phyloP scores from a whole-genome alignment of 2,888 invertebrate species.

The Rotaria magnacalcarata region DNA sequence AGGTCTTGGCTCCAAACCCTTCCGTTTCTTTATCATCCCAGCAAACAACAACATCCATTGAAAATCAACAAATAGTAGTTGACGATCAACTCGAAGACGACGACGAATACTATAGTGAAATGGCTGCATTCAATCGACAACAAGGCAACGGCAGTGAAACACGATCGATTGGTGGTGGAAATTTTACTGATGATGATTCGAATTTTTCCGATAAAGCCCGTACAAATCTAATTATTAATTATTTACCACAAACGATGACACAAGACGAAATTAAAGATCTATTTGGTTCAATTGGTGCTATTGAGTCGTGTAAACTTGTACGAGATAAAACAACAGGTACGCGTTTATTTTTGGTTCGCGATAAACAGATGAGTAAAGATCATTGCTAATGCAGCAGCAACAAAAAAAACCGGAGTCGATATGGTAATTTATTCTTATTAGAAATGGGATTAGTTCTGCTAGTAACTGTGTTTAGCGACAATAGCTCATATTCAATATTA shows the following conservation, averaged over 20 bases:
- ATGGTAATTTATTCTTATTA: too few relatives aligned
- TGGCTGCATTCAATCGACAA: conserved; percentile 25
- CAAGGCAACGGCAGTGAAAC: background rate
- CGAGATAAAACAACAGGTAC: conserved; percentile 85
- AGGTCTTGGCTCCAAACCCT: background rate
- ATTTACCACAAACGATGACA: conserved; percentile 98
- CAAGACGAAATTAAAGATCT: conserved; percentile 96
- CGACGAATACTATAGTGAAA: conserved; percentile 8
- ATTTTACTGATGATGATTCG: conserved; percentile 20
- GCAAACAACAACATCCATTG: background rate
- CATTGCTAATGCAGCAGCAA: too few relatives aligned
- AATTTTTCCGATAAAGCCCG: conserved; percentile 72
- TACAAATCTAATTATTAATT: conserved; percentile 98
- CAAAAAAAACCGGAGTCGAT: too few relatives aligned
- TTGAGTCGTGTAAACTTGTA: conserved; percentile 97
- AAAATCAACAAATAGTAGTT: background rate
- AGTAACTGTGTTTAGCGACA: too few relatives aligned
- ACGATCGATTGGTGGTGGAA: background rate
- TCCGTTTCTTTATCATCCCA: too few relatives aligned
- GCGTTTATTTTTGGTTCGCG: too few relatives aligned
- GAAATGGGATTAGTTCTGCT: too few relatives aligned
- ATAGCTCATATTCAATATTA: too few relatives aligned
- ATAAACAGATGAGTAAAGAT: too few relatives aligned
- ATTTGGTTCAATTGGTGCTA: conserved; percentile 95
- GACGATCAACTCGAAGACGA: background rate